Conservation (phyloP, 2,797 vertebrate genomes). For the Hoplostethus atlanticus region DNA sequence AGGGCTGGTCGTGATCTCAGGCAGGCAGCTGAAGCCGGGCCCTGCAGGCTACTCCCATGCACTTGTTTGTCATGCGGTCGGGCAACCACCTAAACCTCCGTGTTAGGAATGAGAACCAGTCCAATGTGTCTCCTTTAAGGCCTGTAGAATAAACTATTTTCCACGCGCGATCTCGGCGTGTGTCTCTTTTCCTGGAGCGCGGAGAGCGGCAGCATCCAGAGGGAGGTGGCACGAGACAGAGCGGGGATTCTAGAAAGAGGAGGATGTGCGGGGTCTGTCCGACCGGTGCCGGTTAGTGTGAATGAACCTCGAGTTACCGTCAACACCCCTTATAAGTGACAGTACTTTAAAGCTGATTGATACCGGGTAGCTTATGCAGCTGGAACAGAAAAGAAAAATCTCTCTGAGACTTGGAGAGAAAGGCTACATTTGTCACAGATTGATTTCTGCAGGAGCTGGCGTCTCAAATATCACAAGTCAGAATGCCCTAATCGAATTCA, state of each 20-base stretch:
- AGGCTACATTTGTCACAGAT: conserved; percentile 65
- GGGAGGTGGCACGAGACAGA: conserved; percentile 21
- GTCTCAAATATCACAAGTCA: conserved; percentile 78
- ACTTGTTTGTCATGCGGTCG: conserved; percentile 73
- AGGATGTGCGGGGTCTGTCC: conserved; percentile 36
- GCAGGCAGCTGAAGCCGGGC: conserved; percentile 57
- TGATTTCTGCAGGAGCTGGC: conserved; percentile 69
- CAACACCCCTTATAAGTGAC: conserved; percentile 44
- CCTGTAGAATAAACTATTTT: conserved; percentile 28
- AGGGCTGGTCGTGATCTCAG: conserved; percentile 69
- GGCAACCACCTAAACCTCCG: conserved; percentile 18
- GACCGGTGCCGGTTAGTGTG: conserved; percentile 32
- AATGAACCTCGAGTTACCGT: too few species aligned
- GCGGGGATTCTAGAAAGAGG: not conserved
- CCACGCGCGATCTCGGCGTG: not conserved
- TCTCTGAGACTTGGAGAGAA: conserved; percentile 55
- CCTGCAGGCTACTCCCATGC: conserved; percentile 80
- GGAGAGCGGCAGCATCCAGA: conserved; percentile 49
- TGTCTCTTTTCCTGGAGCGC: conserved; percentile 12
- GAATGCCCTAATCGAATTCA: conserved; percentile 66
- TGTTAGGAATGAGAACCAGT: conserved; percentile 45
- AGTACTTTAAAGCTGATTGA: conserved; percentile 50
- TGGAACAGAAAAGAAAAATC: conserved; percentile 39
- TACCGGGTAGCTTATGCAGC: conserved; percentile 41
- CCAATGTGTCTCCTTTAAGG: conserved; percentile 22